These are phyloP conservation scores for Spodoptera litura DNA, from an alignment of 1,140 invertebrate species.

Conservation along the genomic window DNA sequence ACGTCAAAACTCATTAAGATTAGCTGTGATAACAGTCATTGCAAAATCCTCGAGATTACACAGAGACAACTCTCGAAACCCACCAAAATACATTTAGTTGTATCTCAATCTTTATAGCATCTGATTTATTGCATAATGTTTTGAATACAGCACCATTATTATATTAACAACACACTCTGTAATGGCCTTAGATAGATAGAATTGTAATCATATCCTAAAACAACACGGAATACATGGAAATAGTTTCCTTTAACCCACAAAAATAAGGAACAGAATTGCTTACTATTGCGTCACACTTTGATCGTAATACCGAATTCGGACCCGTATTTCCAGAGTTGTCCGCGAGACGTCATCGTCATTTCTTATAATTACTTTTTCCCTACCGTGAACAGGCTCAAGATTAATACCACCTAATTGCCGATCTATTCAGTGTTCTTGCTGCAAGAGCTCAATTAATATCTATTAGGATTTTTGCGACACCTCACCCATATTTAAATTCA, in stretches of 20 bases:
- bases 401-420: constrained; percentile 77
- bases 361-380: constrained; percentile 78
- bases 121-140: no score
- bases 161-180: no score
- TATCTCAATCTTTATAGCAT: no score
- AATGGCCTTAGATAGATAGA: no score
- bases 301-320: constrained; percentile 55
- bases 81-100: no score
- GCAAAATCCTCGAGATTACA: constrained; percentile 23
- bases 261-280: neutral
- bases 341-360: constrained; percentile 72
- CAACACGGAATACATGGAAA: no score
- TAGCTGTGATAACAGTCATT: constrained; percentile 22
- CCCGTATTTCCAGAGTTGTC: constrained; percentile 61
- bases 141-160: no score
- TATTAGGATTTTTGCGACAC: constrained; percentile 47
- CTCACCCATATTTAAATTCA: constrained; percentile 47
- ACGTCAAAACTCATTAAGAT: constrained; percentile 21
- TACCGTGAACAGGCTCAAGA: constrained; percentile 62
- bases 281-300: neutral
- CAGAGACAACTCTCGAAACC: neutral
- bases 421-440: constrained; percentile 63
- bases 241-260: no score
- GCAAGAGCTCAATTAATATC: constrained; percentile 53
- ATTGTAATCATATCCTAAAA: no score